A percentile compares a stretch with the other conserved stretches of the same genome.
Evolutionary conservation across 53 echinoderm and acorn worm genomes (phyloP).

Genomic region (Stichopus horrens): DNA sequence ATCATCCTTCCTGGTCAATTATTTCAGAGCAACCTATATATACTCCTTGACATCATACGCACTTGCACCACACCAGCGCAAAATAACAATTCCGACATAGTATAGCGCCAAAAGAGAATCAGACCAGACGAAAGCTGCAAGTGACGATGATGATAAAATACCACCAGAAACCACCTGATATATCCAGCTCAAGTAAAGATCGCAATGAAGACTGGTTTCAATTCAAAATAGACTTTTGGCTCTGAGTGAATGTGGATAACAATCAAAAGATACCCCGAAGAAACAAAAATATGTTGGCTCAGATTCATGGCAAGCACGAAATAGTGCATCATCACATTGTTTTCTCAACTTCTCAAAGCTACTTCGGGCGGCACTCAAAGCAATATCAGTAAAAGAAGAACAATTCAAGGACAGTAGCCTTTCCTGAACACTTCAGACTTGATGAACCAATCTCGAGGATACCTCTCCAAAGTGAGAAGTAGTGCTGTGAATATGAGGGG

Average conservation of each 20-base stretch:
- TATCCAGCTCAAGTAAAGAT: too few relatives aligned
- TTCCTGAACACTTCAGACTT: conserved; percentile 2
- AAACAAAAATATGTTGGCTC: neutral
- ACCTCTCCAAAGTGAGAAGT: neutral
- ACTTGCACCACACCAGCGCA: too few relatives aligned
- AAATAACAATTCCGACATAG: too few relatives aligned
- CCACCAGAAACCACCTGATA: too few relatives aligned
- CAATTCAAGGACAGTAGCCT: conserved; percentile 24
- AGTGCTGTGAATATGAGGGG: conserved; percentile 5
- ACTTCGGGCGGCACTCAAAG: neutral
- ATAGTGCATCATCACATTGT: conserved; percentile 8
- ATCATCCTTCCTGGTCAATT: too few relatives aligned
- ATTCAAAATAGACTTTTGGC: neutral
- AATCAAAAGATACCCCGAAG: too few relatives aligned
- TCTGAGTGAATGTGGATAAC: neutral
- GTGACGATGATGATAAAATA: too few relatives aligned
- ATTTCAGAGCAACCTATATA: too few relatives aligned
- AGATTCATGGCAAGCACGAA: neutral
- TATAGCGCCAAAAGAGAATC: too few relatives aligned
- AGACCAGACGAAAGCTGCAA: too few relatives aligned
- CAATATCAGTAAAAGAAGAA: neutral
- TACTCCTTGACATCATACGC: too few relatives aligned
- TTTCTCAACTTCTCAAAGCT: conserved; percentile 16
- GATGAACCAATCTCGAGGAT: neutral
- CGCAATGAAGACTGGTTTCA: too few relatives aligned